Conservation (phyloP, 1,140 invertebrate genomes). For the Heliothis virescens region DNA sequence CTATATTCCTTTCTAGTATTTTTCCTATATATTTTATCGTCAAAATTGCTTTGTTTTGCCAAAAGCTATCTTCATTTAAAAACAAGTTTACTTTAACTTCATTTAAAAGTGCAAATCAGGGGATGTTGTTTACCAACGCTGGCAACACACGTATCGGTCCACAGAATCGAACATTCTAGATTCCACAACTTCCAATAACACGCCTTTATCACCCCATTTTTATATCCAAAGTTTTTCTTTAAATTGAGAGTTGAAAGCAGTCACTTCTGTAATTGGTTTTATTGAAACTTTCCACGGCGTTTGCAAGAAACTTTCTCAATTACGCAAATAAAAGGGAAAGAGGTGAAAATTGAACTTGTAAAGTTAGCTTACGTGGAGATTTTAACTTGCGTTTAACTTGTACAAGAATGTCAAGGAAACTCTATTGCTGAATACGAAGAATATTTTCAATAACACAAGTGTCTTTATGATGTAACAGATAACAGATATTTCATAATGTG, state of each 20-base stretch:
- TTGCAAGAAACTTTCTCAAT: constrained; percentile 43
- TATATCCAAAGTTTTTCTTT: constrained; percentile 11
- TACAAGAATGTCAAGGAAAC: constrained; percentile 38
- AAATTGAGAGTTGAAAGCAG: constrained; percentile 16
- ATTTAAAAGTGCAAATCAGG: constrained; percentile 19
- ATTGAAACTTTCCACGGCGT: constrained; percentile 1
- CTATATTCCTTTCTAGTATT: too few relatives aligned
- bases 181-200: background rate
- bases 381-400: constrained; percentile 36
- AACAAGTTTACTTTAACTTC: constrained; percentile 6
- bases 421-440: constrained; percentile 1
- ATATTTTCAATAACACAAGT: background rate
- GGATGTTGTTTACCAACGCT: constrained; percentile 1
- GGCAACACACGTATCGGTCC: background rate
- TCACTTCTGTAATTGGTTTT: constrained; percentile 41
- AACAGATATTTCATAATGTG: background rate
- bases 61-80: background rate
- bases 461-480: background rate
- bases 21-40: too few relatives aligned
- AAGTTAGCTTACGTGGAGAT: constrained; percentile 18
- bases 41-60: background rate
- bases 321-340: constrained; percentile 45
- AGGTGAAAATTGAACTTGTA: constrained; percentile 20
- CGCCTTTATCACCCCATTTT: constrained; percentile 6
- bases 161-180: background rate